Evolutionary conservation across 2,113 vertebrate species (phyloP).

Genomic region (Trinectes maculatus): DNA sequence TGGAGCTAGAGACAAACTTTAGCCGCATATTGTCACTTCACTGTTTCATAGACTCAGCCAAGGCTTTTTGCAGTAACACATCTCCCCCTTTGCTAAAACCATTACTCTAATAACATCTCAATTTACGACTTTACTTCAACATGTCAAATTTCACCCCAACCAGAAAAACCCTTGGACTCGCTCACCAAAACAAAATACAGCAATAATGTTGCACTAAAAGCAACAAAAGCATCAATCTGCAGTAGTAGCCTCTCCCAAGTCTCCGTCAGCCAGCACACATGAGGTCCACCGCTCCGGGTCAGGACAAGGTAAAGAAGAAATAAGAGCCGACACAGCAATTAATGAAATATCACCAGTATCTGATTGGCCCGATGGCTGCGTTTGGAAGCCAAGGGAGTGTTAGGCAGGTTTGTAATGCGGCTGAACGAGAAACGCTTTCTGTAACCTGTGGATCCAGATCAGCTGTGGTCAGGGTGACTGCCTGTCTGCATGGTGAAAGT

Average conservation of each 20-base stretch:
- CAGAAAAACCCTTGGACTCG: constrained; percentile 15
- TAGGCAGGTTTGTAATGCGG: constrained; percentile 60
- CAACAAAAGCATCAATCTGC: constrained; percentile 35
- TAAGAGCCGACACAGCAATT: constrained; percentile 46
- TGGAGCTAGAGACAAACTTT: constrained; percentile 3
- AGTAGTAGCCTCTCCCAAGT: constrained; percentile 21
- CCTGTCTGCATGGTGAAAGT: constrained; percentile 45
- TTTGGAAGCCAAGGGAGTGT: constrained; percentile 63
- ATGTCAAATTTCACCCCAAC: background rate
- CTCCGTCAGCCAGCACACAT: constrained; percentile 23
- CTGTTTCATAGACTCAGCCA: constrained; percentile 7
- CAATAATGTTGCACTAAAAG: constrained; percentile 22
- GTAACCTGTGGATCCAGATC: constrained; percentile 49
- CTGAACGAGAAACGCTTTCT: constrained; percentile 44
- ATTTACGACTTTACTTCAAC: background rate
- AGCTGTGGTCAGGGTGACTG: constrained; percentile 33
- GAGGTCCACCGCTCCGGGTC: constrained; percentile 37
- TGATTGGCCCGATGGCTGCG: constrained; percentile 50
- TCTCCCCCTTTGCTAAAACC: background rate
- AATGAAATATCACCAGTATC: constrained; percentile 48
- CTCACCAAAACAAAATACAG: background rate
- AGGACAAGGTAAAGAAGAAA: constrained; percentile 57
- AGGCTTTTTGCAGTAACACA: background rate
- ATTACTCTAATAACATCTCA: constrained; percentile 23
- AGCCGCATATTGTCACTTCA: background rate